Evolutionary conservation across 64 coral and sea anemone species (phyloP), one percentile per base, ranked within the genome.

Genomic region (Pocillopora damicornis): DNA sequence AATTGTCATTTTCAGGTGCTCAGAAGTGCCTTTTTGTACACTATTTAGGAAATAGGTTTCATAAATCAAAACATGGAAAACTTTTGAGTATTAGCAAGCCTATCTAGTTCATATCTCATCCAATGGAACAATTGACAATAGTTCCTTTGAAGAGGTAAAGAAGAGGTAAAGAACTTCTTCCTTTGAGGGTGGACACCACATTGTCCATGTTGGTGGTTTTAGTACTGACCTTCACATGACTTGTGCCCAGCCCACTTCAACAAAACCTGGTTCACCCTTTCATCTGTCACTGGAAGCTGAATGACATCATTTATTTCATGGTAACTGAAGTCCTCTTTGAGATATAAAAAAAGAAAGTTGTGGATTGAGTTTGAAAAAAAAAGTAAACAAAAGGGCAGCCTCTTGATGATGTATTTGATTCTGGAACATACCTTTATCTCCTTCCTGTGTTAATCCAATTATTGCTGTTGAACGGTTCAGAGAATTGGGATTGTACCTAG

Each of bases 211-310:
- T 51, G 16, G 15, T 16, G 64, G 22, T 67, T 69, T 18, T 15
- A 15, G 18, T 79, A 11, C 4, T 60, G 79, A 87, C 90, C 90
- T 92, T 87, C 86, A 34, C 79, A 87, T 26, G 83, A 64, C 76
- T 78, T 92, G 26, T 76, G 79, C 79, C 84, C 83, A 79, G 90
- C 90, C 79, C 75, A 92, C 68, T 87, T 92, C 63, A 92, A 26
- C 61, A 92, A 74, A 22, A 92, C 63, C 34, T 92, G 82, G 87
- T 79, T 92, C 37, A 92, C 66, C 20, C 16, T 67, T 37, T 87
- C 76, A 20, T 87, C 90, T 73, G 59, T 68, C 26, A 92, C 63
- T 76, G 90, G 90, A 13, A 87, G 30, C 4, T 59, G 71, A n/a
- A 92, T 57, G 30, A 80, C 26, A 5, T 87, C 90, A 87, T 86